Percentiles rank a stretch among this genome's conserved stretches.
phyloP scores from a whole-genome alignment of 2,888 invertebrate species.

The Pseudococcus longispinus region DNA sequence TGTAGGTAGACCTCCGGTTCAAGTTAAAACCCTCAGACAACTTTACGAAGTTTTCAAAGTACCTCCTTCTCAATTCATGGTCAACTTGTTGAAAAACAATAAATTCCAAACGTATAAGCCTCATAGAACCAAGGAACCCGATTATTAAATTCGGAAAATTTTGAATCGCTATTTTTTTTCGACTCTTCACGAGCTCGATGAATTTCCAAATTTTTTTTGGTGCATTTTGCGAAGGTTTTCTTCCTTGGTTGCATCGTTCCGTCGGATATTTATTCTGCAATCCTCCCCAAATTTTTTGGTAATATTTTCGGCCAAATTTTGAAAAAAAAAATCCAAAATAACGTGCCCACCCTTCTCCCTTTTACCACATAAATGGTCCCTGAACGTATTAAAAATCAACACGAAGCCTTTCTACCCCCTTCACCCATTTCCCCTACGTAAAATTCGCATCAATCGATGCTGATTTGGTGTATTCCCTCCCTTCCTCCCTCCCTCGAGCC shows the following conservation, averaged over 20 bases:
- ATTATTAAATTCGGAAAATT: not conserved
- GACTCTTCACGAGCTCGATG: not conserved
- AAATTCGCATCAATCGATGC: not conserved
- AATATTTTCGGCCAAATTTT: not conserved
- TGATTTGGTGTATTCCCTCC: not conserved
- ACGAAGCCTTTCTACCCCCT: not conserved
- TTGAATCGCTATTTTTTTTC: not conserved
- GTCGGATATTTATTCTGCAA: not conserved
- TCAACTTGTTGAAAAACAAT: not conserved
- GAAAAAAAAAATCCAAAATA: not conserved
- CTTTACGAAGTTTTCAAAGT: conserved; percentile 32
- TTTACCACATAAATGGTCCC: not conserved
- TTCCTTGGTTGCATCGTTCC: not conserved
- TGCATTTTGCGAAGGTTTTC: not conserved
- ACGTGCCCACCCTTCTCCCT: not conserved
- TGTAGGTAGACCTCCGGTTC: not conserved
- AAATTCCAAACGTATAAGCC: conserved; percentile 1
- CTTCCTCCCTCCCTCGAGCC: not conserved
- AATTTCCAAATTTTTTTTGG: not conserved
- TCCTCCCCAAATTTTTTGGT: not conserved
- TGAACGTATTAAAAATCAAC: not conserved
- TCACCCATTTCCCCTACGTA: not conserved
- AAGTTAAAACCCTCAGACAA: conserved; percentile 13
- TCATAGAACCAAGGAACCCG: not conserved
- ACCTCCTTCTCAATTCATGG: conserved; percentile 1